Conservation (phyloP, 2,888 invertebrate species). For the Scaptomyza flava region DNA sequence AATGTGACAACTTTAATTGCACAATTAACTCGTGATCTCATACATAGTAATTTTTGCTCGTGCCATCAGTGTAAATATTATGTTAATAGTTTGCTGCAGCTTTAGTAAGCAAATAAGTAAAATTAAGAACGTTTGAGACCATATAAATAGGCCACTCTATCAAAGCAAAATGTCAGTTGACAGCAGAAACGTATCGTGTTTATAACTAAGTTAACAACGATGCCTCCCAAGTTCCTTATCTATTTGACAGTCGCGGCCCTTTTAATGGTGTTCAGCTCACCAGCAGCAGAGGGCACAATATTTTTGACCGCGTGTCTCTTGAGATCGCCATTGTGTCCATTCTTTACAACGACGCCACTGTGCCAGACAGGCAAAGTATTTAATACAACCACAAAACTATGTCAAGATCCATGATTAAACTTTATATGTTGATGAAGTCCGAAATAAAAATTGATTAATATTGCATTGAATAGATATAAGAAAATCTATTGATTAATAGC, state of each 20-base stretch:
- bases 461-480: slow-evolving; percentile 5
- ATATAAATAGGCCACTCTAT: slow-evolving; percentile 24
- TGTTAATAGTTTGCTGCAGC: slow-evolving; percentile 7
- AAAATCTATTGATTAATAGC: not conserved
- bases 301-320: slow-evolving; percentile 8
- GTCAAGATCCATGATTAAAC: not conserved
- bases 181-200: not conserved
- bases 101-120: not conserved
- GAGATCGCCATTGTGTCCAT: slow-evolving; percentile 29
- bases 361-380: not conserved
- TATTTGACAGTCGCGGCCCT: slow-evolving; percentile 23
- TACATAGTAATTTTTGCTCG: slow-evolving; percentile 3
- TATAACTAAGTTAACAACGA: slow-evolving; percentile 7
- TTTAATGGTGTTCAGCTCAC: slow-evolving; percentile 18
- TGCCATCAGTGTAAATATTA: slow-evolving; percentile 21
- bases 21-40: slow-evolving; percentile 10
- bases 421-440: not conserved
- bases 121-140: not conserved
- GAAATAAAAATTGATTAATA: slow-evolving; percentile 11
- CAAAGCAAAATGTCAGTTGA: not conserved
- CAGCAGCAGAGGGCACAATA: slow-evolving; percentile 17
- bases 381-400: not conserved
- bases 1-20: slow-evolving; percentile 3
- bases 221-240: slow-evolving; percentile 37
- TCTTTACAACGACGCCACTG: slow-evolving; percentile 15